Evolutionary conservation across 2,888 invertebrate species (phyloP), one percentile per base, ranked within the genome.

Genomic region (Tetragonula carbonaria): DNA sequence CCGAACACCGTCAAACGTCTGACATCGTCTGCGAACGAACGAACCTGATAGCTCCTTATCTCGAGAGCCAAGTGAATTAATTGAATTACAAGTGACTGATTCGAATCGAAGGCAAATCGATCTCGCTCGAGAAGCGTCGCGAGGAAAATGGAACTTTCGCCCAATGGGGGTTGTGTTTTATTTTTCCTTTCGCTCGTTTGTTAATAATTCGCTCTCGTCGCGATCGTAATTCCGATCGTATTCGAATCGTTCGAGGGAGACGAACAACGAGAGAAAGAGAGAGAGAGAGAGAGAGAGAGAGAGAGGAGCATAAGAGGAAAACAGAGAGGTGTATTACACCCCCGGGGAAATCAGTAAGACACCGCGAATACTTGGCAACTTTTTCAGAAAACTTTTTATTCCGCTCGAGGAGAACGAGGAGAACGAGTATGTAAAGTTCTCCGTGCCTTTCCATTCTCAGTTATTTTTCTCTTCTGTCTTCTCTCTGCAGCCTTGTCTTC

Each of bases 311-410:
- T 16, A 23, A 28, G 14, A 6, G 16, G 6, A 51, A 33, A 16
- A 21, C 28, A 28, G 66, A 74, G 74, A 72, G 78, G 74, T 71
- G 74, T 73, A 89, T 87, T 78, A 78, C 80, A 82, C 55, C 87
- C 82, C 85, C 65, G 74, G 88, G 87, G 88, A 88, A 88, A 88
- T 88, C 88, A 89, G 78, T 74, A 78, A 77, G 82, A 85, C 80
- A 80, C 80, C 74, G 78, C 72, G 89, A 81, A 89, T 87, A 86
- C 79, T 82, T 76, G 65, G 38, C 70, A 78, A 82, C 79, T 87
- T 84, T 71, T 78, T 80, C 68, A 66, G 50, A 71, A 77, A 85
- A 80, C 71, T 85, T 85, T 85, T 80, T 85, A 80, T 78, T 72
- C 71, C 70, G 62, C 85, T 57, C 66, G 66, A 16, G 16, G 23